These are phyloP conservation scores for Blastobasis lacticolella DNA, from an alignment of 2,888 invertebrate genomes.

Conservation along the genomic window DNA sequence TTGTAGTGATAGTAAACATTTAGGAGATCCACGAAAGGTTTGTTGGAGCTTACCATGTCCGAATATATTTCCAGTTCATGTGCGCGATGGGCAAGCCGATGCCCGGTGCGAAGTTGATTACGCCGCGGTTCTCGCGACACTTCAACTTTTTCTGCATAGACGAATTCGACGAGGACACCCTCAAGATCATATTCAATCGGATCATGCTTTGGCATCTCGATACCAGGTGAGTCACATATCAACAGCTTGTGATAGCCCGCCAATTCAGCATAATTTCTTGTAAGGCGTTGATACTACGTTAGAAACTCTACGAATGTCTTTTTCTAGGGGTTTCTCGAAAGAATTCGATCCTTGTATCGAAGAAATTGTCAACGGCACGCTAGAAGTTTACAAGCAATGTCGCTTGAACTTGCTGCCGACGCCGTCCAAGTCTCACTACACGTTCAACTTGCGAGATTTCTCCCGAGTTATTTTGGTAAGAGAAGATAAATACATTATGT, in stretches of 20 bases:
- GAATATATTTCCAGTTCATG: conserved; percentile 67
- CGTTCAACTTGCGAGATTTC: conserved; percentile 96
- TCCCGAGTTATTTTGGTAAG: conserved; percentile 89
- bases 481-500: too few relatives aligned
- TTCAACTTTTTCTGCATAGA: conserved; percentile 90
- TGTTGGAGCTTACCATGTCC: too few relatives aligned
- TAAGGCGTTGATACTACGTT: background rate
- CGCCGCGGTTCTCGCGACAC: conserved; percentile 89
- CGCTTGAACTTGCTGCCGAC: conserved; percentile 89
- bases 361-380: conserved; percentile 89
- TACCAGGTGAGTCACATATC: conserved; percentile 76
- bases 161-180: conserved; percentile 89
- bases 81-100: conserved; percentile 90
- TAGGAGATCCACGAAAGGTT: too few relatives aligned
- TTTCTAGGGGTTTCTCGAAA: conserved; percentile 89
- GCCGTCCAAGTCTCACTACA: conserved; percentile 94
- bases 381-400: conserved; percentile 90
- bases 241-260: too few relatives aligned
- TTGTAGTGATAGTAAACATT: too few relatives aligned
- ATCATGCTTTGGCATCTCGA: conserved; percentile 97
- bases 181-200: conserved; percentile 89
- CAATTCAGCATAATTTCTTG: background rate
- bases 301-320: conserved; percentile 4
- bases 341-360: conserved; percentile 95
- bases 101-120: conserved; percentile 87